Conservation (phyloP, 2,888 invertebrate genomes). For the Lasioglossum villosulum region DNA sequence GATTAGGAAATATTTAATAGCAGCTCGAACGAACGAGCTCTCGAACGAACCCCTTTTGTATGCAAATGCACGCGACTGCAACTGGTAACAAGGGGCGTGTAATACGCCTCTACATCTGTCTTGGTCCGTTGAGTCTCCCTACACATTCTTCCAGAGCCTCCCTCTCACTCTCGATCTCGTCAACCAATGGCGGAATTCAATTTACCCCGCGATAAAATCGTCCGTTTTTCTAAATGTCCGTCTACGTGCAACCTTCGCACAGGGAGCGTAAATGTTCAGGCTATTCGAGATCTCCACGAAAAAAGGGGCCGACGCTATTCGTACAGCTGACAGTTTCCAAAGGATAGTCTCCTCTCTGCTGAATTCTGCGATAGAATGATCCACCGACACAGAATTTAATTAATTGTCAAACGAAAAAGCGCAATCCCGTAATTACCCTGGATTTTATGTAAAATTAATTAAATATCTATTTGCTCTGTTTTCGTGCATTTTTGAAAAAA, state of each 20-base stretch:
- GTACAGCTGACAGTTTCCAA: constrained; percentile 32
- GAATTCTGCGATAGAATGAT: constrained; percentile 18
- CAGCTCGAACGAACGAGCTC: constrained; percentile 62
- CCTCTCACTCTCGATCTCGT: constrained; percentile 40
- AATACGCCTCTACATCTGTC: constrained; percentile 38
- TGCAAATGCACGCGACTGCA: constrained; percentile 69
- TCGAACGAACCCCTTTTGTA: constrained; percentile 70
- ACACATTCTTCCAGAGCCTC: constrained; percentile 24
- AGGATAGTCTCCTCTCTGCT: constrained; percentile 9
- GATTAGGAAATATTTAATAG: constrained; percentile 73
- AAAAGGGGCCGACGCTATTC: constrained; percentile 33
- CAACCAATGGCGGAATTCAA: constrained; percentile 76
- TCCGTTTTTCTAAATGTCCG: constrained; percentile 75
- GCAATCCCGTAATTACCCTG: background rate
- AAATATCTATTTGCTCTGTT: background rate
- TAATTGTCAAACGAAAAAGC: background rate
- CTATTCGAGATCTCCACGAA: constrained; percentile 36
- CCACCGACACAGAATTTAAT: constrained; percentile 3
- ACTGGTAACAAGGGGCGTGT: constrained; percentile 45
- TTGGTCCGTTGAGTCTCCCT: constrained; percentile 20
- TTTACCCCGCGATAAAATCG: constrained; percentile 79
- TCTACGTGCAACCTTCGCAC: constrained; percentile 45
- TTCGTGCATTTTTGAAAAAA: no score
- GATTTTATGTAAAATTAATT: background rate
- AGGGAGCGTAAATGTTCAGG: constrained; percentile 23